Evolutionary conservation across 2,888 invertebrate species (phyloP).

Genomic region (Pelosia muscerda): DNA sequence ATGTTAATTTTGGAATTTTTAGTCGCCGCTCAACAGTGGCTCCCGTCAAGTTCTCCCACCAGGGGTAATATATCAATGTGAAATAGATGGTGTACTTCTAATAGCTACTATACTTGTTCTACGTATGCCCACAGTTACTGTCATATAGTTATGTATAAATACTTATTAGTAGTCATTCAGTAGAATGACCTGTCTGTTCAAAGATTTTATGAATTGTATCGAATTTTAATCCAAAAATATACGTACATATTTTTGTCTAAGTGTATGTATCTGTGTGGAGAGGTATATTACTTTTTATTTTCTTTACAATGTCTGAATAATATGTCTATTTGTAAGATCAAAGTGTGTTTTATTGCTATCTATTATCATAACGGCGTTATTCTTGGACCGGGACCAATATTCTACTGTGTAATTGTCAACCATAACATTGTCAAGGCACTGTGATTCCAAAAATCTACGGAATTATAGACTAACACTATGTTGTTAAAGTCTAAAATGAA

Average conservation of each 20-base stretch:
- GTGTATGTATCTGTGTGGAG: conserved; percentile 77
- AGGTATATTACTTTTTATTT: conserved; percentile 81
- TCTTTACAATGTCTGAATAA: conserved; percentile 85
- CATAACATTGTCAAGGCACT: no score
- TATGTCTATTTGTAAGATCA: conserved; percentile 79
- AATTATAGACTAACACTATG: no score
- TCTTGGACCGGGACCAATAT: not conserved
- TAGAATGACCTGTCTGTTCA: conserved; percentile 62
- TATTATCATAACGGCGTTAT: not conserved
- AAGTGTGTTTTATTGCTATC: conserved; percentile 59
- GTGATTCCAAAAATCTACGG: no score
- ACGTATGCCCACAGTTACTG: conserved; percentile 63
- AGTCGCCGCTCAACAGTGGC: not conserved
- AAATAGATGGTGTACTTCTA: conserved; percentile 48
- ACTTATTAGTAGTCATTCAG: conserved; percentile 59
- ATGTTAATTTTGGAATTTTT: conserved; percentile 50
- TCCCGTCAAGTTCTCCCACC: not conserved
- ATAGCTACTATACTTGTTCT: conserved; percentile 50
- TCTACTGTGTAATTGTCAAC: no score
- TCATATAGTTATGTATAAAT: conserved; percentile 48
- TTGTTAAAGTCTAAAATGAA: no score
- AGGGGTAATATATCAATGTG: conserved; percentile 31
- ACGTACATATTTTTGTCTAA: conserved; percentile 82
- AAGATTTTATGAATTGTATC: conserved; percentile 73
- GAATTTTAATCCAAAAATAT: conserved; percentile 80